phyloP scores from a whole-genome alignment of 2,113 vertebrate genomes.

The Morone saxatilis region DNA sequence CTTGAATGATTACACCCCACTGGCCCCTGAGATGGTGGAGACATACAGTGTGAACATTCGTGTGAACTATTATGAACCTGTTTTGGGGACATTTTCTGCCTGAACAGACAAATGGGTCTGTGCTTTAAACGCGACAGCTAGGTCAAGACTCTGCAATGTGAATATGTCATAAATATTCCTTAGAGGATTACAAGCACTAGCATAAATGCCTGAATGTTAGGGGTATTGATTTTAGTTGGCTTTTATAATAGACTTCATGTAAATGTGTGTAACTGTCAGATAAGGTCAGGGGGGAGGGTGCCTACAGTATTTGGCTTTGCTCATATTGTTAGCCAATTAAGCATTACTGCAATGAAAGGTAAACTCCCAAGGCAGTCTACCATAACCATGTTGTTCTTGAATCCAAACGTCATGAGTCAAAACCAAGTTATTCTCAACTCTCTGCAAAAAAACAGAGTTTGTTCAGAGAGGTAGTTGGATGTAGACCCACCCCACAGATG shows the following conservation, averaged over 20 bases:
- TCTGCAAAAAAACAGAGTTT: neutral
- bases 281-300: constrained; percentile 4
- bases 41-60: neutral
- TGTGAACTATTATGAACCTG: neutral
- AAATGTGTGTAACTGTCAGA: constrained; percentile 11
- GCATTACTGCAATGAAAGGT: constrained; percentile 11
- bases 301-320: constrained; percentile 4
- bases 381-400: constrained; percentile 1
- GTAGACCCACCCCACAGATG: neutral
- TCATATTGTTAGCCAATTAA: constrained; percentile 44
- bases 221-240: constrained; percentile 4
- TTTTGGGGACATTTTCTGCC: neutral
- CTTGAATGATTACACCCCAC: neutral
- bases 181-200: neutral
- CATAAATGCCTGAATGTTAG: neutral
- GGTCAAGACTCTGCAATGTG: neutral
- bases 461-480: neutral
- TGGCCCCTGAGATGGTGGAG: constrained; percentile 7
- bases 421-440: neutral
- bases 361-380: constrained; percentile 29
- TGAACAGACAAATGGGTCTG: neutral
- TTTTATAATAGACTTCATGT: neutral
- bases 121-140: constrained; percentile 1
- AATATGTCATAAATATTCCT: neutral
- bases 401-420: neutral